Base-by-base conservation (phyloP, 1,140 invertebrate species). In the Macrotrachela quadricornifera region DNA sequence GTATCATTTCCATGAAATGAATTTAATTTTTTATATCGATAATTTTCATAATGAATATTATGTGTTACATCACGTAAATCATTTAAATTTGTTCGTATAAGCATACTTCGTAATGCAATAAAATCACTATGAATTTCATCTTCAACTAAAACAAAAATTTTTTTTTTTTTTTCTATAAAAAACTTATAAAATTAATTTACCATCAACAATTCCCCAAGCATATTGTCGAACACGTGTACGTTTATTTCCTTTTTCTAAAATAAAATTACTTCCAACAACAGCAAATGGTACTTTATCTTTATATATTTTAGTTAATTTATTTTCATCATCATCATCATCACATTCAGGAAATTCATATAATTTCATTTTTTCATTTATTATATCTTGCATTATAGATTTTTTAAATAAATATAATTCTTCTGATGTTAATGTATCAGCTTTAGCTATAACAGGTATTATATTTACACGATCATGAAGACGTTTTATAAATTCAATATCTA, bases 401-500 rank as follows among this genome's bases (percentile, higher is more conserved):
- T 99, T 97, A 64, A 97, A 96, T 61, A 83, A 77, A 59, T 77
- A 74, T 68, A 90, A 85, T 70, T 99, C 94, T 62, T 95, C 87
- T 1, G 86, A 83, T 49, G 90, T 96, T 76, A 97, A 80, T 6
- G 91, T 96, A 64, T 99, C 94, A 13, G 92, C 88, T 74, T 97
- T 99, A 41, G 91, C 88, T 65, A 99, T 88, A 49, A 99, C 80
- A 49, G 94, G 94, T 66, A 99, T 87, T 60, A 99, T 90, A 69
- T 97, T 99, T 50, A 94, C 87, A 77, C 91, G 94, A 66, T 96
- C 87, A 61, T 95, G 90, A 43, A 99, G 77, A 58, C 86, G 78
- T 65, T 92, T 87, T 90, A 99, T 91, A 71, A 94, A 95, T 73
- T 96, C 88, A 47, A 99, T 82, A 71, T 99, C 94, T 59, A 99